Evolutionary conservation across 2,113 vertebrate species (phyloP).

Genomic region (Myocastor coypus): DNA sequence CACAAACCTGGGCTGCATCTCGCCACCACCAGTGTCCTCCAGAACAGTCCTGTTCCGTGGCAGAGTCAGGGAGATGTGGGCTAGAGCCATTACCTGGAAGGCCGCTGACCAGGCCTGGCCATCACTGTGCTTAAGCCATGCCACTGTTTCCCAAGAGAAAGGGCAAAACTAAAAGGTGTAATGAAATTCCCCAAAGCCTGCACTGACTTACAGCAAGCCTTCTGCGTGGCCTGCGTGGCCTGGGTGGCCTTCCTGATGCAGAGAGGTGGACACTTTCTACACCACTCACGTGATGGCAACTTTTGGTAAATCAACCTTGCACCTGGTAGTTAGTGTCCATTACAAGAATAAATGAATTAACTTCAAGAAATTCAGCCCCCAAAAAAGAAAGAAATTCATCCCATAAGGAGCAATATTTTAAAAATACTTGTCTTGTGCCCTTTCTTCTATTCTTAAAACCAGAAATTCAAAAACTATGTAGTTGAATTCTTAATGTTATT

Average conservation of each 20-base stretch:
- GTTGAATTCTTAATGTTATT: not conserved
- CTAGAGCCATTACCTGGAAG: not conserved
- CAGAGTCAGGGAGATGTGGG: not conserved
- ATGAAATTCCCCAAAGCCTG: not conserved
- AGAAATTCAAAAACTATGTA: not conserved
- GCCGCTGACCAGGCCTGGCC: not conserved
- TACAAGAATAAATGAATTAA: not conserved
- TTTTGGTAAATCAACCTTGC: not conserved
- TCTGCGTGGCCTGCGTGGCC: rapidly evolving
- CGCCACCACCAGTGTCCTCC: not conserved
- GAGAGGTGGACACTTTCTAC: not conserved
- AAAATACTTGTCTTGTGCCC: not conserved
- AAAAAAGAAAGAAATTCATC: conserved; percentile 11
- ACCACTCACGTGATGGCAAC: not conserved
- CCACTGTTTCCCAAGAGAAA: not conserved
- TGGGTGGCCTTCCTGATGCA: not conserved
- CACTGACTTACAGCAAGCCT: not conserved
- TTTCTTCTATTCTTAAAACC: conserved; percentile 6
- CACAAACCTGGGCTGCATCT: rapidly evolving
- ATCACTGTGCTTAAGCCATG: rapidly evolving
- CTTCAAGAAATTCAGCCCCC: conserved; percentile 10
- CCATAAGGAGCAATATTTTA: not conserved
- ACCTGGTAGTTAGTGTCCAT: not conserved
- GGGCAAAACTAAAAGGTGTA: not conserved
- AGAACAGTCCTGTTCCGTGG: rapidly evolving